A percentile compares a stretch with the other conserved stretches of the same genome.
Conservation (phyloP, 2,888 invertebrate genomes). For the Dichetophora obliterata region DNA sequence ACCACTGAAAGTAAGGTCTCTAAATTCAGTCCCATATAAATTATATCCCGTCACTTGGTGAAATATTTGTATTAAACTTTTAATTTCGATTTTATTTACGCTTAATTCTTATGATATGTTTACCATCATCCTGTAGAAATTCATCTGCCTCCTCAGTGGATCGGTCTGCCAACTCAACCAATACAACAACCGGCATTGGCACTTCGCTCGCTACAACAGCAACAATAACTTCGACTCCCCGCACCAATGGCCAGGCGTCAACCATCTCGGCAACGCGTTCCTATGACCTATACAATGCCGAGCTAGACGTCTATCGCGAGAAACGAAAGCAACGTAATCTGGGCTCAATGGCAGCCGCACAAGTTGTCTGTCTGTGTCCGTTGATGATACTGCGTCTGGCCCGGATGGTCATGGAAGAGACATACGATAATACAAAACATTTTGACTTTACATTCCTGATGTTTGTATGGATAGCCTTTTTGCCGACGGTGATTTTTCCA, state of each 20-base stretch:
- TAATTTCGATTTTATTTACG: neutral
- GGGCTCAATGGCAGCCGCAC: constrained; percentile 76
- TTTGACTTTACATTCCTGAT: constrained; percentile 78
- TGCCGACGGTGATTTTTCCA: constrained; percentile 78
- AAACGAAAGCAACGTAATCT: constrained; percentile 78
- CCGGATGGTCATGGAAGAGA: constrained; percentile 76
- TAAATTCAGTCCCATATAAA: too few species aligned
- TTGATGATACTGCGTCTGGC: constrained; percentile 76
- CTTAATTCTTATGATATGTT: neutral
- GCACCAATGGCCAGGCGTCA: constrained; percentile 37
- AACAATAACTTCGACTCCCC: constrained; percentile 11
- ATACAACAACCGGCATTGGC: constrained; percentile 39
- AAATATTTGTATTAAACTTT: too few species aligned
- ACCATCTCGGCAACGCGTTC: constrained; percentile 56
- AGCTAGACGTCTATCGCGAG: constrained; percentile 74
- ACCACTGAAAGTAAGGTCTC: too few species aligned
- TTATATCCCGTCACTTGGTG: too few species aligned
- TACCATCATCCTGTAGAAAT: constrained; percentile 54
- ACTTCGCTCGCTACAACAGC: constrained; percentile 54
- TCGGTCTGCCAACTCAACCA: constrained; percentile 58
- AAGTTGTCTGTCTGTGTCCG: constrained; percentile 78
- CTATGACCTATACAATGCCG: constrained; percentile 72
- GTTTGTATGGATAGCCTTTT: constrained; percentile 79
- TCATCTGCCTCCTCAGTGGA: constrained; percentile 64
- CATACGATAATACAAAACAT: constrained; percentile 77